A percentile compares a stretch with the other conserved stretches of the same genome.
Evolutionary conservation across 2,888 invertebrate species (phyloP).

Genomic region (Caenorhabditis drosophilae): DNA sequence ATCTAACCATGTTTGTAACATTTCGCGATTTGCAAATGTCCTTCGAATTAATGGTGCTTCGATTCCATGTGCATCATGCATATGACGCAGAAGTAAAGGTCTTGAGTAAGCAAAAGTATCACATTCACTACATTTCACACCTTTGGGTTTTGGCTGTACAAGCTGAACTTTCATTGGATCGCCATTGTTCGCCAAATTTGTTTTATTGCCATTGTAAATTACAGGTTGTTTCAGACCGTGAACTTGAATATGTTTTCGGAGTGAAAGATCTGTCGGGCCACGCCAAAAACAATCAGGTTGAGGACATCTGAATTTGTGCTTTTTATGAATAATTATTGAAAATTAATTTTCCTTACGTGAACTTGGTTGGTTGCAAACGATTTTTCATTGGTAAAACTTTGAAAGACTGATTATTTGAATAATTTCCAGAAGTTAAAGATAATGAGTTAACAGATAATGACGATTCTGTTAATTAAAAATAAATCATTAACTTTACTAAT

Average conservation of each 20-base stretch:
- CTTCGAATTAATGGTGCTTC: constrained; percentile 47
- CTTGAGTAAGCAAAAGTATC: constrained; percentile 49
- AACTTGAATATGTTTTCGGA: constrained; percentile 33
- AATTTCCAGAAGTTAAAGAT: not conserved
- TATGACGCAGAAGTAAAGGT: constrained; percentile 46
- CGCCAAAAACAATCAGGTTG: constrained; percentile 47
- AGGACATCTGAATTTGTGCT: constrained; percentile 29
- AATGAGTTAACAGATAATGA: not conserved
- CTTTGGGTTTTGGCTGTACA: constrained; percentile 39
- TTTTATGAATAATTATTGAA: not conserved
- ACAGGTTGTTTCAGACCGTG: constrained; percentile 28
- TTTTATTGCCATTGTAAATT: constrained; percentile 5
- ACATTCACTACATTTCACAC: constrained; percentile 50
- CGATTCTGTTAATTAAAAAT: not conserved
- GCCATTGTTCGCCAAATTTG: not conserved
- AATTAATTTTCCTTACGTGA: constrained; percentile 8
- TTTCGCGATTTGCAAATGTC: constrained; percentile 43
- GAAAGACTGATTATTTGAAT: constrained; percentile 9
- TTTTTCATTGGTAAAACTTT: constrained; percentile 14
- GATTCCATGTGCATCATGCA: constrained; percentile 47
- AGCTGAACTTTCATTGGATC: constrained; percentile 26
- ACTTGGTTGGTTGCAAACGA: constrained; percentile 22
- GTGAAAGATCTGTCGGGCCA: constrained; percentile 35
- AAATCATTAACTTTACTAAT: no score
- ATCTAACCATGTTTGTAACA: constrained; percentile 45